Conservation (phyloP, 2,113 vertebrate species). For the Antennarius striatus region DNA sequence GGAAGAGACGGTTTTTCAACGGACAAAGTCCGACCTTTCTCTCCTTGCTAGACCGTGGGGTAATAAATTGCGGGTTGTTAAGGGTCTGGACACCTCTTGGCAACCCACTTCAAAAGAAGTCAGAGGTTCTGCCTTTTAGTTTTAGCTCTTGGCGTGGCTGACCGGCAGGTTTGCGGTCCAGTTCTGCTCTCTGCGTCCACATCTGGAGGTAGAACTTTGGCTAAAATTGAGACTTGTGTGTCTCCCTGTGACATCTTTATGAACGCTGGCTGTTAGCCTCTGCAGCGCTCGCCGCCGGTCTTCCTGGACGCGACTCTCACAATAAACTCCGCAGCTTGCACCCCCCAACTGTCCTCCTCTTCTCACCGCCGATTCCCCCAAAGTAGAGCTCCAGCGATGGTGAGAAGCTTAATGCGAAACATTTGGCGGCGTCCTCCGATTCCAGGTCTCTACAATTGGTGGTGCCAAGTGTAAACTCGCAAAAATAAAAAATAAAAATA, state of each 20-base stretch:
- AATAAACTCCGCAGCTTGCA: conserved; percentile 35
- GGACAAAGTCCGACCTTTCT: conserved; percentile 70
- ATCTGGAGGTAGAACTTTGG: conserved; percentile 82
- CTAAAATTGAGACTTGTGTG: conserved; percentile 81
- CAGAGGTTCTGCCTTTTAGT: conserved; percentile 77
- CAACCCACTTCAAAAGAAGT: conserved; percentile 77
- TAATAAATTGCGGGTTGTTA: conserved; percentile 81
- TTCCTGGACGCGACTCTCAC: conserved; percentile 20
- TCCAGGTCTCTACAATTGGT: conserved; percentile 32
- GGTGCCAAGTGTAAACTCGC: conserved; percentile 67
- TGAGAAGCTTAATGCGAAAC: conserved; percentile 74
- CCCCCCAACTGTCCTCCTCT: conserved; percentile 15
- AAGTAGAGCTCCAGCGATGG: conserved; percentile 32
- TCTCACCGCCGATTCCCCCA: conserved; percentile 42
- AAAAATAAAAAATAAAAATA: conserved; percentile 22
- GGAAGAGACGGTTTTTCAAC: conserved; percentile 58
- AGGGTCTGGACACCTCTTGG: conserved; percentile 78
- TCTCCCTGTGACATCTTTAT: conserved; percentile 83
- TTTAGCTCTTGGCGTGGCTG: conserved; percentile 68
- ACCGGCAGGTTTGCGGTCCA: conserved; percentile 57
- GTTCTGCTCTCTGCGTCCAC: conserved; percentile 69
- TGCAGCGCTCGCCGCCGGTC: conserved; percentile 31
- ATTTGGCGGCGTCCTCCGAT: conserved; percentile 63
- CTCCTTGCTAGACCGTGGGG: conserved; percentile 67
- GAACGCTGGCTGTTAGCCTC: conserved; percentile 69